phyloP scores from a whole-genome alignment of 2,797 vertebrate species.

The Characodon lateralis region DNA sequence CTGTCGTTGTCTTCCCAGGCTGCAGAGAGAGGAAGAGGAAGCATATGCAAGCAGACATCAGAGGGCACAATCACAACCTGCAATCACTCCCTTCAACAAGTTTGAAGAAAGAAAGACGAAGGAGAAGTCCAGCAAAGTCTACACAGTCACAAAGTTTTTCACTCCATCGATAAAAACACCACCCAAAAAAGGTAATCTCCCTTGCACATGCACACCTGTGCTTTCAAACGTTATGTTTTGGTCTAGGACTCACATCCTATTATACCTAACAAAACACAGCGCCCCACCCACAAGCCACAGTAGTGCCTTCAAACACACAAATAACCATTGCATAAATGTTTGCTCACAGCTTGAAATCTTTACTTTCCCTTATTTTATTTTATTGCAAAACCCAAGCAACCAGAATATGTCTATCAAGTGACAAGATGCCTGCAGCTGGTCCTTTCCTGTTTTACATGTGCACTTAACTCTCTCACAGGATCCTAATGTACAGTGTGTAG shows the following conservation, averaged over 20 bases:
- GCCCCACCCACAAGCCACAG: background rate
- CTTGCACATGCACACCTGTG: background rate
- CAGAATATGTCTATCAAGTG: background rate
- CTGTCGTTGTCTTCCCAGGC: slow-evolving; percentile 70
- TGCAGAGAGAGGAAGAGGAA: slow-evolving; percentile 93
- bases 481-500: background rate
- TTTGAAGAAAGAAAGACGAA: slow-evolving; percentile 94
- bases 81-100: slow-evolving; percentile 86
- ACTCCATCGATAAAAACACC: slow-evolving; percentile 87
- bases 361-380: background rate
- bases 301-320: background rate
- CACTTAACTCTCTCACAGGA: background rate
- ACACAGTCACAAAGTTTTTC: slow-evolving; percentile 96
- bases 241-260: background rate
- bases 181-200: slow-evolving; percentile 87
- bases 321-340: background rate
- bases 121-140: slow-evolving; percentile 91
- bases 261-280: background rate
- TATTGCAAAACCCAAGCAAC: background rate
- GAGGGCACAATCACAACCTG: slow-evolving; percentile 80
- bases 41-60: slow-evolving; percentile 89
- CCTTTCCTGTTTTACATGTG: background rate
- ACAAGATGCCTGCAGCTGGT: background rate
- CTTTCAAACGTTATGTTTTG: background rate
- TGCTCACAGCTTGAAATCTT: background rate